Conservation (phyloP, 1,140 invertebrate genomes). For the Ceratina calcarata region DNA sequence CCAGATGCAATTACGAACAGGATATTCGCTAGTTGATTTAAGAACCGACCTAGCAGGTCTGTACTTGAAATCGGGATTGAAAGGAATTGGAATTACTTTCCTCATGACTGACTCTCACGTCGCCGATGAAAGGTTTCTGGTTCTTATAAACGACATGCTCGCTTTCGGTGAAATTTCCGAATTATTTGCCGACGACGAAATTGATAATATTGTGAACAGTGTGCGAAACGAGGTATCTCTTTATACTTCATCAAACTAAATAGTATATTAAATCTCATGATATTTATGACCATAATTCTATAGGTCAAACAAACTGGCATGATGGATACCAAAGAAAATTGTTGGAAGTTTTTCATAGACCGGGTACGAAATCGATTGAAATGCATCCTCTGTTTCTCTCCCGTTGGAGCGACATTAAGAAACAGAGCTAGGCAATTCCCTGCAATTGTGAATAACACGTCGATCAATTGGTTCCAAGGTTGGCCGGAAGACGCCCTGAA, state of each 20-base stretch:
- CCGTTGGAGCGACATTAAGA: conserved; percentile 92
- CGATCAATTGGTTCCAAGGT: conserved; percentile 97
- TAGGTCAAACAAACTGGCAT: conserved; percentile 88
- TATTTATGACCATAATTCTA: background rate
- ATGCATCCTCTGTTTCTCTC: conserved; percentile 94
- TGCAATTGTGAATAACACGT: conserved; percentile 95
- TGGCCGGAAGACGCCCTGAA: conserved; percentile 95
- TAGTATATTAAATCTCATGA: no score
- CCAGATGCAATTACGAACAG: conserved; percentile 94
- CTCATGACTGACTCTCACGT: conserved; percentile 97
- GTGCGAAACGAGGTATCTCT: conserved; percentile 89
- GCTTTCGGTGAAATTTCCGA: conserved; percentile 97
- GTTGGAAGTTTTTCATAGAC: conserved; percentile 97
- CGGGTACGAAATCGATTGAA: conserved; percentile 89
- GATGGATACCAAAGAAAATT: conserved; percentile 94
- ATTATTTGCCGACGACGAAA: conserved; percentile 93
- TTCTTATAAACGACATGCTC: conserved; percentile 95
- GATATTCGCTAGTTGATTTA: conserved; percentile 91
- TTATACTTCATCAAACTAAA: background rate
- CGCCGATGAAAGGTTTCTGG: conserved; percentile 94
- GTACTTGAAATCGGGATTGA: conserved; percentile 93
- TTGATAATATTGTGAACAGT: conserved; percentile 91
- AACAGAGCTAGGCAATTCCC: conserved; percentile 95
- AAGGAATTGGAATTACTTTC: conserved; percentile 93
- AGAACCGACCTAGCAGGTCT: conserved; percentile 90